These are phyloP conservation scores for Cerastis rubricosa DNA, from an alignment of 2,888 invertebrate genomes.

Conservation along the genomic window DNA sequence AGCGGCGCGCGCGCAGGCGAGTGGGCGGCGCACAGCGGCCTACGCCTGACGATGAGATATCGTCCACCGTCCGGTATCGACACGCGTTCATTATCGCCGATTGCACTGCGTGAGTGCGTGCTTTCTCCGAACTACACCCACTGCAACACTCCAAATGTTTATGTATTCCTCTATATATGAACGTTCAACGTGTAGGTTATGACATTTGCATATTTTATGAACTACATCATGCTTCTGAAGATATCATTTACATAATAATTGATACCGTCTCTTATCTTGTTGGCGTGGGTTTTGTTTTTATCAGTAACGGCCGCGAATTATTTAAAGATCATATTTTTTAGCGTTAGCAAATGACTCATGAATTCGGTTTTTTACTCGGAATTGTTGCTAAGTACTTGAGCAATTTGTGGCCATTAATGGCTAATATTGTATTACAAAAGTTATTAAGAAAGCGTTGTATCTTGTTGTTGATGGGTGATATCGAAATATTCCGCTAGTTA, in stretches of 20 bases:
- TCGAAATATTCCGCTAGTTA: slow-evolving; percentile 69
- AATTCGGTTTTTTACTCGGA: slow-evolving; percentile 14
- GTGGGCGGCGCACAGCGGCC: slow-evolving; percentile 79
- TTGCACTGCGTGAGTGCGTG: slow-evolving; percentile 61
- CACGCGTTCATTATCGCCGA: slow-evolving; percentile 71
- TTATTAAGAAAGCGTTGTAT: slow-evolving; percentile 60
- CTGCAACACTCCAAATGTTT: slow-evolving; percentile 64
- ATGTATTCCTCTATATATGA: slow-evolving; percentile 46
- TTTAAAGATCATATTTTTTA: slow-evolving; percentile 24
- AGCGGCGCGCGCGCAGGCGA: slow-evolving; percentile 59
- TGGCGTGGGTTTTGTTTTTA: slow-evolving; percentile 49
- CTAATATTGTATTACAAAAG: slow-evolving; percentile 50
- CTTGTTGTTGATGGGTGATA: slow-evolving; percentile 38
- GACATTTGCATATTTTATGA: slow-evolving; percentile 56
- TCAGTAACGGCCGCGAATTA: slow-evolving; percentile 42
- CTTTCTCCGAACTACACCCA: slow-evolving; percentile 80
- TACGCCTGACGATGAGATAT: slow-evolving; percentile 73
- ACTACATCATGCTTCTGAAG: slow-evolving; percentile 46
- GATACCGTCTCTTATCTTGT: slow-evolving; percentile 43
- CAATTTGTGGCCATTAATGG: slow-evolving; percentile 39
- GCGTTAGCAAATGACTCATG: slow-evolving; percentile 30
- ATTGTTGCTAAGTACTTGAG: slow-evolving; percentile 24
- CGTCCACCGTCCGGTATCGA: slow-evolving; percentile 71
- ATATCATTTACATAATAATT: slow-evolving; percentile 62
- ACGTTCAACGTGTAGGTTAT: slow-evolving; percentile 42